Conservation (phyloP, 2,113 vertebrate genomes). For the Galemys pyrenaicus region DNA sequence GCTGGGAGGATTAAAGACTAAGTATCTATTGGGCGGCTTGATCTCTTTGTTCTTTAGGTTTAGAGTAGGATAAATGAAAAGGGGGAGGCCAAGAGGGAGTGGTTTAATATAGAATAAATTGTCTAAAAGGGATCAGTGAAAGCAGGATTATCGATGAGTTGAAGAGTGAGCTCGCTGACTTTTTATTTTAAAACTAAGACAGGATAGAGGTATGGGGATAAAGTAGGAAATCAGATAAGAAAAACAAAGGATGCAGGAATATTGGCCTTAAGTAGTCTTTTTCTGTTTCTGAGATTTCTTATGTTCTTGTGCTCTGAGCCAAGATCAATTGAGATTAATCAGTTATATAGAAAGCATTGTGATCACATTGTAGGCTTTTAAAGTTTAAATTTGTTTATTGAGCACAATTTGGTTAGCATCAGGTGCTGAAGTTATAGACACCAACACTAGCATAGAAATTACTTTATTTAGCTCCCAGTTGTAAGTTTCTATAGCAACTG, state of each 20-base stretch:
- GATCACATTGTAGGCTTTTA: slow-evolving; percentile 83
- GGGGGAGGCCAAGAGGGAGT: slow-evolving; percentile 65
- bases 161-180: slow-evolving; percentile 67
- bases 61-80: slow-evolving; percentile 75
- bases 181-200: slow-evolving; percentile 76
- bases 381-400: slow-evolving; percentile 89
- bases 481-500: slow-evolving; percentile 91
- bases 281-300: slow-evolving; percentile 82
- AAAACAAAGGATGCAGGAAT: slow-evolving; percentile 72
- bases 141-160: slow-evolving; percentile 69
- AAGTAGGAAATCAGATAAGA: slow-evolving; percentile 78
- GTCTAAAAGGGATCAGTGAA: slow-evolving; percentile 76
- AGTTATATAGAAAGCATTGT: slow-evolving; percentile 83
- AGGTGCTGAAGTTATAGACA: slow-evolving; percentile 86
- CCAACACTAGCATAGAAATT: slow-evolving; percentile 89
- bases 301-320: slow-evolving; percentile 79
- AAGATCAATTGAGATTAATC: slow-evolving; percentile 88
- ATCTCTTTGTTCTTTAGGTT: slow-evolving; percentile 78
- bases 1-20: slow-evolving; percentile 71
- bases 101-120: slow-evolving; percentile 83
- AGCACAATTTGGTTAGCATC: slow-evolving; percentile 88
- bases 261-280: slow-evolving; percentile 78
- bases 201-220: slow-evolving; percentile 62
- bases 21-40: slow-evolving; percentile 71
- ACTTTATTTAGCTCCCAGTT: slow-evolving; percentile 89